These are phyloP conservation scores for Ametastegia equiseti DNA, from an alignment of 2,888 invertebrate species.

Conservation along the genomic window DNA sequence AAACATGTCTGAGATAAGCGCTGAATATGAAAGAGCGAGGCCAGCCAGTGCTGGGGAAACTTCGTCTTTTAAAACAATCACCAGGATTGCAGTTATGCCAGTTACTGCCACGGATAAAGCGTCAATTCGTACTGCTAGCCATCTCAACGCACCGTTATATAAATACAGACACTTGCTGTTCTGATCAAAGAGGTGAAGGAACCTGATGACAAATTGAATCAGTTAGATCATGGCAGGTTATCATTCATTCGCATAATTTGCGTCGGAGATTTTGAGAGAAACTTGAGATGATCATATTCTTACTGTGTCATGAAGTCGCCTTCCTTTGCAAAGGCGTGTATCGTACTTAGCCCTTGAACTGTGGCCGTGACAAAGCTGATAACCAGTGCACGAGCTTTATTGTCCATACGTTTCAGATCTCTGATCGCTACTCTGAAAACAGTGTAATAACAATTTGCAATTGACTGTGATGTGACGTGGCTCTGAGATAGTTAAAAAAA, in stretches of 20 bases:
- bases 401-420: constrained; percentile 79
- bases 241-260: neutral
- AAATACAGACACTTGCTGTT: constrained; percentile 77
- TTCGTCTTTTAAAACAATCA: constrained; percentile 75
- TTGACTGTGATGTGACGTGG: neutral
- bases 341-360: constrained; percentile 79
- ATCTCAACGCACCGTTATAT: constrained; percentile 76
- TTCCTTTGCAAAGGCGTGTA: constrained; percentile 80
- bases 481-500: neutral
- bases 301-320: constrained; percentile 76
- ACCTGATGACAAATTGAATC: constrained; percentile 69
- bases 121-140: constrained; percentile 68
- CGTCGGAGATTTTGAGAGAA: neutral
- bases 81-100: constrained; percentile 75
- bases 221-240: neutral
- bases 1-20: constrained; percentile 80
- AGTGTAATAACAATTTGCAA: neutral
- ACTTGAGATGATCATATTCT: constrained; percentile 46
- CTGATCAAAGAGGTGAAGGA: constrained; percentile 76
- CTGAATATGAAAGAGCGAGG: constrained; percentile 80
- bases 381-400: constrained; percentile 79
- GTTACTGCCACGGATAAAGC: constrained; percentile 74
- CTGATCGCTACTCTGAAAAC: constrained; percentile 74
- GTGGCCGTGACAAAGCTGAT: constrained; percentile 79
- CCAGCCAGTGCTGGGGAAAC: constrained; percentile 80